Base-by-base conservation (phyloP, 2,113 vertebrate genomes). In the Limnothrissa miodon region DNA sequence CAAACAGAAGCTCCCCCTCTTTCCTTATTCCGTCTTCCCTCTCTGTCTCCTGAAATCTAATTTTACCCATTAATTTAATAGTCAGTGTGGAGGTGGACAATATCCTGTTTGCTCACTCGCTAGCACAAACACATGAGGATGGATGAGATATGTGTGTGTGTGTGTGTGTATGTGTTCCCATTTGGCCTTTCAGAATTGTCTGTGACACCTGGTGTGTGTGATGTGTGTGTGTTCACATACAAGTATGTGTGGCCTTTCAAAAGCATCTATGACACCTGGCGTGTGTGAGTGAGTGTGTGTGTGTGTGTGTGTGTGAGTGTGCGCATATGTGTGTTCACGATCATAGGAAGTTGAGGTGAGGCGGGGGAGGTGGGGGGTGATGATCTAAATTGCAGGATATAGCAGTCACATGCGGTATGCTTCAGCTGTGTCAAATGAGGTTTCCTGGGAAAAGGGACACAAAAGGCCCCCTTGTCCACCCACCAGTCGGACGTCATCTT, bases 401-500 rank as follows among this genome's bases (percentile, higher is more conserved):
- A 84, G 78, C 80, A 62, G 78, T 86, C 84, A 86, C 84, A 86
- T 84, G 81, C 80, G 17, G 62, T 81, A 13, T 79, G 78, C 36
- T 83, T 66, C 80, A 56, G 17, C 39, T 33, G 51, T 19, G 6
- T 84, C 82, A 81, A 82, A 13, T 85, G 83, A 78, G 80, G 78
- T 51, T 85, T 86, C 83, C 83, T 85, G 85, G 79, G 42, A 23
- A 81, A 25, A 53, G 51, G 78, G 15, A 44, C 80, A 81, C 84
- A 85, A 88, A 83, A 80, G 66, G 44, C 78, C 82, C 78, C 79
- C 83, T 84, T 81, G 78, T 88, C 42, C 85, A 39, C 42, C 45
- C 15, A 15, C 45, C 53, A 45, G 45, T n/a, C 81, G 4, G 0
- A 15, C 66, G 66, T 74, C 66, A 74, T 74, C 66, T 29, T 15